Evolutionary conservation across 2,888 invertebrate genomes (phyloP).

Genomic region (Eupithecia vulgata): DNA sequence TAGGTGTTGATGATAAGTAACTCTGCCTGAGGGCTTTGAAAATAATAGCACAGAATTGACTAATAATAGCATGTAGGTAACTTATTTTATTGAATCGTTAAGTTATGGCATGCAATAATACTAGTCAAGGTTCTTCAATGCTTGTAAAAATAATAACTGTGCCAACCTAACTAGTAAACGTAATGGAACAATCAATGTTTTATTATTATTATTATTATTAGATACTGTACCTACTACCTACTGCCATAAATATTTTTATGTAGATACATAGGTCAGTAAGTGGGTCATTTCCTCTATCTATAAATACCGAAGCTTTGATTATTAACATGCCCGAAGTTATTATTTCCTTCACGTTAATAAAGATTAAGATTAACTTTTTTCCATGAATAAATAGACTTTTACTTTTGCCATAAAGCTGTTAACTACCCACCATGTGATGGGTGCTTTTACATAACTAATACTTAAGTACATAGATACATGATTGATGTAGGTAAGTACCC

Average conservation of each 20-base stretch:
- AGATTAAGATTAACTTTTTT: background rate
- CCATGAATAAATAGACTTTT: background rate
- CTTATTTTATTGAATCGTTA: conserved; percentile 40
- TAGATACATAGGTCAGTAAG: background rate
- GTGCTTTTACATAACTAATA: background rate
- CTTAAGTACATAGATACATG: too few species aligned
- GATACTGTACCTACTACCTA: background rate
- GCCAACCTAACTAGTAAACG: conserved; percentile 1
- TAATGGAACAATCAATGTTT: conserved; percentile 9
- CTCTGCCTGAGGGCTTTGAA: conserved; percentile 35
- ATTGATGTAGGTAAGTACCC: background rate
- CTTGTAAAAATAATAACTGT: conserved; percentile 35
- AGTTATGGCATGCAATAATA: conserved; percentile 51
- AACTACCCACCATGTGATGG: background rate
- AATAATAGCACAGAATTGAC: conserved; percentile 20
- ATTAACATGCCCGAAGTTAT: background rate
- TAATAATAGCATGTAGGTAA: conserved; percentile 41
- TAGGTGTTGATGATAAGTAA: conserved; percentile 16
- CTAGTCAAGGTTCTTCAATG: conserved; percentile 54
- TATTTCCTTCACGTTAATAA: background rate
- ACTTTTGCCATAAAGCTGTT: conserved; percentile 9
- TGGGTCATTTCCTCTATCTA: background rate
- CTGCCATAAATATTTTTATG: conserved; percentile 17
- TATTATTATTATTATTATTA: conserved; percentile 11
- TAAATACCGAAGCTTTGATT: too few species aligned